A percentile compares a stretch with the other conserved stretches of the same genome.
phyloP scores from a whole-genome alignment of 2,888 invertebrate genomes.

The Harpalus rubripes region DNA sequence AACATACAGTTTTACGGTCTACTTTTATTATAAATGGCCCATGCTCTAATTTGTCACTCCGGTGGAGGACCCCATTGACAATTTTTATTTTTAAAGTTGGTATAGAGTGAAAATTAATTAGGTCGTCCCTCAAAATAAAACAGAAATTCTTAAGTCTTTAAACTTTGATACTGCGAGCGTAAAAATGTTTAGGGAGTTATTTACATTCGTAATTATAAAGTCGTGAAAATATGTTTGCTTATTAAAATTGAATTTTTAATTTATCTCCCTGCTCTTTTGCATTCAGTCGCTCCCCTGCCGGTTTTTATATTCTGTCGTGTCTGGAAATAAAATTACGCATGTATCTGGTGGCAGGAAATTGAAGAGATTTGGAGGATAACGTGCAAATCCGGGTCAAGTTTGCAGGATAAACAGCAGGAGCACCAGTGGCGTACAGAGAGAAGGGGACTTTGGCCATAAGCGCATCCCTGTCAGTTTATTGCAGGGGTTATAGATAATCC shows the following conservation, averaged over 20 bases:
- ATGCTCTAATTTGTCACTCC: too few species aligned
- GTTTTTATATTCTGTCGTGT: conserved; percentile 49
- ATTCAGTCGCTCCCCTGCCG: conserved; percentile 17
- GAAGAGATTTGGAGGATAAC: conserved; percentile 61
- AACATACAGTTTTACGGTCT: too few species aligned
- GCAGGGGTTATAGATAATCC: conserved; percentile 6
- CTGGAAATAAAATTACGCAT: conserved; percentile 55
- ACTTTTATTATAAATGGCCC: too few species aligned
- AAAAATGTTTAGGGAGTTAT: conserved; percentile 41
- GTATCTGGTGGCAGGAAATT: conserved; percentile 56
- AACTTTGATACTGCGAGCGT: conserved; percentile 6
- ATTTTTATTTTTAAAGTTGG: too few species aligned
- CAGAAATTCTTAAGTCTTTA: conserved; percentile 1
- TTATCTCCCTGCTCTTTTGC: not conserved
- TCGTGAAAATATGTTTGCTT: conserved; percentile 54
- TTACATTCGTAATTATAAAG: conserved; percentile 45
- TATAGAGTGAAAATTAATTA: not conserved
- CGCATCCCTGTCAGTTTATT: conserved; percentile 8
- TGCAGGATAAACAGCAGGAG: conserved; percentile 49
- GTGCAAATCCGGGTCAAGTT: conserved; percentile 61
- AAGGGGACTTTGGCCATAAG: not conserved
- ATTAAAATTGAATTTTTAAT: conserved; percentile 52
- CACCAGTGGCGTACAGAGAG: conserved; percentile 5
- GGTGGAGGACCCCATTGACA: too few species aligned
- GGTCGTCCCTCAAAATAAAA: not conserved